phyloP scores from a whole-genome alignment of 2,888 invertebrate genomes.

The Parnassius smintheus region DNA sequence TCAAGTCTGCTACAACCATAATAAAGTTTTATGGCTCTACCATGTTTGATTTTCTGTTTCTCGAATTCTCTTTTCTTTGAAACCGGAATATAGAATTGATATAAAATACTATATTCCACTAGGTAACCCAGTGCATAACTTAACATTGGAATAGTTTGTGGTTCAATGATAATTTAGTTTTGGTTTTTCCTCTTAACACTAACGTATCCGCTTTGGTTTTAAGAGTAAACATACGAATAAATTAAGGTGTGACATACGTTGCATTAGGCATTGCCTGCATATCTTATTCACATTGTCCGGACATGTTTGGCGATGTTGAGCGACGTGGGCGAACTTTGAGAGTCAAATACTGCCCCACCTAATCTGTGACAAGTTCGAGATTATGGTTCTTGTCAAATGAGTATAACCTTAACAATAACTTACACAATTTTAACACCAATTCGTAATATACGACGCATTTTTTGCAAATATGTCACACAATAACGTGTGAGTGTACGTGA shows the following conservation, averaged over 20 bases:
- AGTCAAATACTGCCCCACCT: slow-evolving; percentile 32
- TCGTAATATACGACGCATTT: not conserved
- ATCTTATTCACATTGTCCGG: slow-evolving; percentile 20
- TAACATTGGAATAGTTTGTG: too few species aligned
- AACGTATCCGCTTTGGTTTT: too few species aligned
- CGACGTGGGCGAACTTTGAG: slow-evolving; percentile 33
- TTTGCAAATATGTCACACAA: not conserved
- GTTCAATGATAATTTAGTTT: too few species aligned
- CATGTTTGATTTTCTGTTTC: too few species aligned
- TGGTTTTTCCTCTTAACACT: too few species aligned
- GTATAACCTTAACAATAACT: slow-evolving; percentile 10
- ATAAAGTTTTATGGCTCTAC: too few species aligned
- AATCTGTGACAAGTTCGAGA: slow-evolving; percentile 32
- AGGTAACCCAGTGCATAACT: too few species aligned
- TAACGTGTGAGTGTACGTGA: not conserved
- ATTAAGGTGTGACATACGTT: not conserved
- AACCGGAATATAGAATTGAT: too few species aligned
- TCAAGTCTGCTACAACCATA: too few species aligned
- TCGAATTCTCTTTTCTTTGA: too few species aligned
- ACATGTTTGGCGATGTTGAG: slow-evolving; percentile 25
- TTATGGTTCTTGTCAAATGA: slow-evolving; percentile 3
- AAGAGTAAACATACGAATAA: slow-evolving; percentile 4
- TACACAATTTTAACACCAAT: not conserved
- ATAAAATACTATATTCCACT: too few species aligned
- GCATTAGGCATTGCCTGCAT: slow-evolving; percentile 12